Conservation (phyloP, 2,888 invertebrate species). For the Drosophila colorata region DNA sequence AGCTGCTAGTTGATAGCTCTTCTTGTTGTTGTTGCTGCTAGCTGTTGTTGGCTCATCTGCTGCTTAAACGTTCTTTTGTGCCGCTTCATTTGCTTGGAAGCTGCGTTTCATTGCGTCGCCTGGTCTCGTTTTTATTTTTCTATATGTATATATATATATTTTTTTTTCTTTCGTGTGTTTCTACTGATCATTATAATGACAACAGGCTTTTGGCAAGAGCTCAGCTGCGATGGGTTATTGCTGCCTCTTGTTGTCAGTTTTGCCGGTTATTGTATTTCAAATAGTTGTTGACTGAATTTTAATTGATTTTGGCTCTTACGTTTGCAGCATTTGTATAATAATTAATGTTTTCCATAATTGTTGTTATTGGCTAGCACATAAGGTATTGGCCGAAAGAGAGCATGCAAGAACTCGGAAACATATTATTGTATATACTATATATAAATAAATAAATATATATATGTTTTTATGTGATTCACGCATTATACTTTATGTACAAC, state of each 20-base stretch:
- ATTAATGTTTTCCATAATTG: slow-evolving; percentile 60
- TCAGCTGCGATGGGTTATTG: slow-evolving; percentile 21
- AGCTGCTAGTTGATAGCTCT: slow-evolving; percentile 9
- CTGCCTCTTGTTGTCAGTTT: slow-evolving; percentile 30
- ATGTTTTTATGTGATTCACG: background rate
- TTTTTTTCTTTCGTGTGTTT: slow-evolving; percentile 8
- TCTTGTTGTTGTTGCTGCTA: slow-evolving; percentile 4
- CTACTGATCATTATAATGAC: slow-evolving; percentile 53
- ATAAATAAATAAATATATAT: slow-evolving; percentile 3
- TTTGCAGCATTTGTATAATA: slow-evolving; percentile 52
- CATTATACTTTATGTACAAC: background rate
- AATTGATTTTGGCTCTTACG: slow-evolving; percentile 44
- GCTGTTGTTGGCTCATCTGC: slow-evolving; percentile 34
- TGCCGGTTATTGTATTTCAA: slow-evolving; percentile 43
- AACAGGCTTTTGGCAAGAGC: slow-evolving; percentile 30
- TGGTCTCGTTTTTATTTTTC: slow-evolving; percentile 59
- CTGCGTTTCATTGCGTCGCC: slow-evolving; percentile 42
- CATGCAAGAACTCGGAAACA: slow-evolving; percentile 17
- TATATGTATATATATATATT: too few relatives aligned
- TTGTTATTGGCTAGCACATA: slow-evolving; percentile 40
- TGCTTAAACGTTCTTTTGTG: slow-evolving; percentile 69
- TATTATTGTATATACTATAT: slow-evolving; percentile 1
- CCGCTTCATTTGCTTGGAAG: slow-evolving; percentile 46
- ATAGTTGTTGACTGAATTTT: slow-evolving; percentile 55
- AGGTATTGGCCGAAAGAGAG: slow-evolving; percentile 32